Base-by-base conservation (phyloP, 2,797 vertebrate species). In the Poecilia wingei region DNA sequence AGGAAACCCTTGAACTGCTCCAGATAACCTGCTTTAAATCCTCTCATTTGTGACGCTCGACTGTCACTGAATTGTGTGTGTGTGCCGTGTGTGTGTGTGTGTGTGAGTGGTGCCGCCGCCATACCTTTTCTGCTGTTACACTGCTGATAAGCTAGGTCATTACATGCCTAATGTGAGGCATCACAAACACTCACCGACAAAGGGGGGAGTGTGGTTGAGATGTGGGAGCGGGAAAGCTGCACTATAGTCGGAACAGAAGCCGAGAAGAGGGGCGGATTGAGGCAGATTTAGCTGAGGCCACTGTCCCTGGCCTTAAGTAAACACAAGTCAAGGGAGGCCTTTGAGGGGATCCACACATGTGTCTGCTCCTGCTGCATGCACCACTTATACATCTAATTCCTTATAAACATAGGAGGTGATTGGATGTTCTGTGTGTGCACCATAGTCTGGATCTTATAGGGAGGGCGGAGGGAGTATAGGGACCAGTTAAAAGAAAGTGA, bases 261-360 rank as follows among this genome's bases (percentile, higher is more conserved):
- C 0, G 51, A 85, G 79, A 82, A 85, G 78, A 82, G 80, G 84
- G 84, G 77, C 80, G 87, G 85, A 83, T 78, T 78, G 90, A 92
- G 86, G 85, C 87, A 79, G 89, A 89, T 88, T 92, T 92, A 90
- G 91, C 85, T 57, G 78, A 71, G 47, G 87, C 86, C 90, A 92
- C 92, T 92, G 89, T 92, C 88, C 80, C 87, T 14, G 82, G 78
- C 84, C 82, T 90, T 87, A 89, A 92, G 89, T 91, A 92, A 94
- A 93, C 92, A 92, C 75, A 41, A 86, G 89, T 92, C 92, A 93
- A 91, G 88, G 87, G 85, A 92, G 83, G 82, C 83, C 88, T 90
- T 91, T 94, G 86, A 95, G 87, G 87, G 87, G 83, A 87, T 89
- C 80, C 86, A 87, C 78, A 84, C 64, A 81, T 85, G 82, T 86